These are phyloP conservation scores for Hyles lineata DNA, from an alignment of 2,888 invertebrate species.

Conservation along the genomic window DNA sequence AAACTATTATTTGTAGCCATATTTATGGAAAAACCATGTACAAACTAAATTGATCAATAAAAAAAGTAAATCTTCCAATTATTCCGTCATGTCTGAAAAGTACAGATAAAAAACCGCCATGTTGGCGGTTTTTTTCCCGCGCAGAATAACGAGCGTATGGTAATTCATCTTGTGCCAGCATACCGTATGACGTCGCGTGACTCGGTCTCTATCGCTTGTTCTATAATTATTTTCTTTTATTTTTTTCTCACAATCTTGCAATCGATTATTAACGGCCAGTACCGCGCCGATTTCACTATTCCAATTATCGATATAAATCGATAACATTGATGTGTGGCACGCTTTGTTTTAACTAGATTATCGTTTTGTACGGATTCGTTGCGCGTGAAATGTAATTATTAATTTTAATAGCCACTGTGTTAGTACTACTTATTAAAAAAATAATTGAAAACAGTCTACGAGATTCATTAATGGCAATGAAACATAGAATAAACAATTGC, in stretches of 20 bases:
- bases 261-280: conserved; percentile 18
- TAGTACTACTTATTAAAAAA: too few relatives aligned
- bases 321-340: conserved; percentile 43
- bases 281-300: conserved; percentile 18
- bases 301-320: conserved; percentile 42
- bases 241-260: conserved; percentile 18
- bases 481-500: too few relatives aligned
- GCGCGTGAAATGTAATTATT: background rate
- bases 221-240: conserved; percentile 19
- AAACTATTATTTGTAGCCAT: background rate
- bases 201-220: conserved; percentile 1
- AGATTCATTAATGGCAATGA: too few relatives aligned
- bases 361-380: background rate
- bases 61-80: background rate
- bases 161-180: conserved; percentile 20
- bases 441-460: too few relatives aligned
- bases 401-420: too few relatives aligned
- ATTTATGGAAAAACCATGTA: background rate
- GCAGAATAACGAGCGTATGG: background rate
- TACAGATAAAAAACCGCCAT: background rate
- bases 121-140: conserved; percentile 4
- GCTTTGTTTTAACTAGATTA: conserved; percentile 12
- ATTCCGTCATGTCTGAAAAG: background rate
- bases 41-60: background rate
- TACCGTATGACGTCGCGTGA: conserved; percentile 24